These are phyloP conservation scores for Pteruthius melanotis DNA, from an alignment of 2,113 vertebrate genomes.

Conservation along the genomic window DNA sequence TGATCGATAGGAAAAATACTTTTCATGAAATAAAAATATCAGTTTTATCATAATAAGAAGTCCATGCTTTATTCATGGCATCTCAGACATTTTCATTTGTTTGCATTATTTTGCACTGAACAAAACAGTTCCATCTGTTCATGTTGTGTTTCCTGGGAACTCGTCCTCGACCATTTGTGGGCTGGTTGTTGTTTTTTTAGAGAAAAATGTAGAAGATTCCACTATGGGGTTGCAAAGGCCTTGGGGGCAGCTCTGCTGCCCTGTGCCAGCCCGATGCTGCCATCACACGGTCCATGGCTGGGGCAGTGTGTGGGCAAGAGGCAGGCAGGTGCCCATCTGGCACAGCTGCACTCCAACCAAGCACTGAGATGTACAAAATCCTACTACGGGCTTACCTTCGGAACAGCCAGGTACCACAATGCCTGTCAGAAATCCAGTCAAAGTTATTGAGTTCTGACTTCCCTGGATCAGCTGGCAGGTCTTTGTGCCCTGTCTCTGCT, in stretches of 20 bases:
- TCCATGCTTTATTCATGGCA: fast-evolving
- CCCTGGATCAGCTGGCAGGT: background rate
- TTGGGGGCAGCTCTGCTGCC: background rate
- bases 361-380: background rate
- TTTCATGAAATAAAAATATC: background rate
- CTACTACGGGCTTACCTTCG: background rate
- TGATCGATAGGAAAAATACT: background rate
- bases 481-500: background rate
- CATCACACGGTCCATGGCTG: background rate
- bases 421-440: background rate
- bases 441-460: background rate
- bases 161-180: background rate
- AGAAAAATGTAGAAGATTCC: background rate
- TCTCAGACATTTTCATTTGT: background rate
- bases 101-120: background rate
- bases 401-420: background rate
- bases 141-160: background rate
- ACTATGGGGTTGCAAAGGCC: background rate
- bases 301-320: too few relatives aligned
- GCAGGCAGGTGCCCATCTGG: fast-evolving
- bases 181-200: background rate
- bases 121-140: background rate
- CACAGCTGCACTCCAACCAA: background rate
- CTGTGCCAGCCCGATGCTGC: constrained; percentile 19
- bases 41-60: background rate